Percentiles rank a stretch among this genome's conserved stretches.
Conservation (phyloP, 1,140 invertebrate species). For the Brachionus manjavacas region DNA sequence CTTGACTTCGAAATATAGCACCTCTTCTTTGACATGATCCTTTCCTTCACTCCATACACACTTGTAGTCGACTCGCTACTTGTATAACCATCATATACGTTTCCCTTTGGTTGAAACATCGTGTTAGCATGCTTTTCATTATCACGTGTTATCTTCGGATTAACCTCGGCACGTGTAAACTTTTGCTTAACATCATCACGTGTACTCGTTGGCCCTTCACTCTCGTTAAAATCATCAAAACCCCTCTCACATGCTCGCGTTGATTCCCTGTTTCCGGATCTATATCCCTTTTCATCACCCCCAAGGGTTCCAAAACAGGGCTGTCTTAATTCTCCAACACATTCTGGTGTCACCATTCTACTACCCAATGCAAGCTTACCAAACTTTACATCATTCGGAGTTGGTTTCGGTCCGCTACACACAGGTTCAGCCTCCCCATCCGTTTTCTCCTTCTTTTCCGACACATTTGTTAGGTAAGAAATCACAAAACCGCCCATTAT, state of each 20-base stretch:
- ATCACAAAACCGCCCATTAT: neutral
- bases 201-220: too few relatives aligned
- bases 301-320: neutral
- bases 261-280: neutral
- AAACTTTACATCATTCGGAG: neutral
- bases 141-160: neutral
- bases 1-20: too few relatives aligned
- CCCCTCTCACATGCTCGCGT: too few relatives aligned
- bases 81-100: too few relatives aligned
- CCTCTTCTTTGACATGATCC: too few relatives aligned
- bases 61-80: too few relatives aligned
- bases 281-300: neutral
- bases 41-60: too few relatives aligned
- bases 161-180: neutral
- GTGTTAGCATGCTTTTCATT: neutral
- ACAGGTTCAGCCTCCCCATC: neutral
- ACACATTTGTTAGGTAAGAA: neutral
- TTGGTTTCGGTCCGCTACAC: neutral
- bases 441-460: neutral
- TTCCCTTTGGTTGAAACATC: neutral
- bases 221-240: neutral
- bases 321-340: neutral
- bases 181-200: neutral
- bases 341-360: neutral
- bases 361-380: neutral